Percentiles rank a stretch among this genome's conserved stretches.
phyloP scores from a whole-genome alignment of 2,888 invertebrate species.

The Hyalella azteca region DNA sequence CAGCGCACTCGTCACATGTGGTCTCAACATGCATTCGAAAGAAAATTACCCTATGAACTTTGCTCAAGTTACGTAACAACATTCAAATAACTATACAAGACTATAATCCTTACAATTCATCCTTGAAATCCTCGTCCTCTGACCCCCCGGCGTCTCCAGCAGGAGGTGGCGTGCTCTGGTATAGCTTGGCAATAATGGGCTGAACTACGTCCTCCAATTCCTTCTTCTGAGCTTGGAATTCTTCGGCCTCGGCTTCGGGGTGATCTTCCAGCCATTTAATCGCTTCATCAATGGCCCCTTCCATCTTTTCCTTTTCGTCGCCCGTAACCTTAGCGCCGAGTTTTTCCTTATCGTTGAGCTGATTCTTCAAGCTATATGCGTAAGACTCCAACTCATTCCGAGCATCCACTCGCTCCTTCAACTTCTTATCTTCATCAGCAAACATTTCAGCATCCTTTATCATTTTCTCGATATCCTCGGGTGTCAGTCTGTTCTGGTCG shows the following conservation, averaged over 20 bases:
- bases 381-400: conserved; percentile 97
- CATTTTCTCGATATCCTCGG: conserved; percentile 99
- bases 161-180: conserved; percentile 76
- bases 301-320: conserved; percentile 92
- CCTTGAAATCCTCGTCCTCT: not conserved
- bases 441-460: conserved; percentile 98
- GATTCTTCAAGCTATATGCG: conserved; percentile 96
- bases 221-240: conserved; percentile 92
- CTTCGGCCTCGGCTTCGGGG: conserved; percentile 88
- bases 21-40: not conserved
- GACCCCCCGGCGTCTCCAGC: conserved; percentile 68
- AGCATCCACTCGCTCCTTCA: conserved; percentile 93
- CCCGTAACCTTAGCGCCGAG: conserved; percentile 87
- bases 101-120: conserved; percentile 21
- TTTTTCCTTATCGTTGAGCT: conserved; percentile 94
- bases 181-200: conserved; percentile 96
- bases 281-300: conserved; percentile 90
- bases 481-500: conserved; percentile 94
- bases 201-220: conserved; percentile 92
- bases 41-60: not conserved
- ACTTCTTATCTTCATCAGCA: conserved; percentile 97
- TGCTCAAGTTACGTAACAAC: not conserved
- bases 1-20: not conserved
- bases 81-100: conserved; percentile 25
- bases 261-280: conserved; percentile 98